These are phyloP conservation scores for Buathra laborator DNA, from an alignment of 2,888 invertebrate species.

Conservation along the genomic window DNA sequence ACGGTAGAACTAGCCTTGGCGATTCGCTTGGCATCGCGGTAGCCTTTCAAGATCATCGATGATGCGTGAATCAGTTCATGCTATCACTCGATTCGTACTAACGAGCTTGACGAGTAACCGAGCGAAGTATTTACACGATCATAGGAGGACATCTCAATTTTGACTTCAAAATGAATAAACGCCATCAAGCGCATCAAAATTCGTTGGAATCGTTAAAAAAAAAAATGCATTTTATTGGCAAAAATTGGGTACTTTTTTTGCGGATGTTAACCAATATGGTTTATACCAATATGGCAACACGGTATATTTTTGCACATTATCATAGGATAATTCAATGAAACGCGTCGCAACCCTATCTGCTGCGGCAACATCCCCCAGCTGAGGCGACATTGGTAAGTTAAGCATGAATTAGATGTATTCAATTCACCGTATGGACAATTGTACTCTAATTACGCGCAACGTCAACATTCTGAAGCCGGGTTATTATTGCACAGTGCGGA, in stretches of 20 bases:
- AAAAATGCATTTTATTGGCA: slow-evolving; percentile 18
- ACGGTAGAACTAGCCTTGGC: not conserved
- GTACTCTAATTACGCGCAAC: slow-evolving; percentile 55
- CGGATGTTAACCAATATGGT: slow-evolving; percentile 25
- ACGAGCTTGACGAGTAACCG: not conserved
- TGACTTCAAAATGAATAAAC: no score
- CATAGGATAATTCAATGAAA: slow-evolving; percentile 48
- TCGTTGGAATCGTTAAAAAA: not conserved
- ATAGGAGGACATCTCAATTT: not conserved
- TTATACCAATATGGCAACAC: slow-evolving; percentile 34
- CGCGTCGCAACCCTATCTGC: slow-evolving; percentile 13
- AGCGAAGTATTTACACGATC: not conserved
- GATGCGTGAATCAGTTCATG: slow-evolving; percentile 31
- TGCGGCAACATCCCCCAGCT: slow-evolving; percentile 35
- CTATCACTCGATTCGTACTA: not conserved
- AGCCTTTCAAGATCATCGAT: slow-evolving; percentile 35
- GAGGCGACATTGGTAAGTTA: slow-evolving; percentile 49
- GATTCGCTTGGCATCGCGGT: slow-evolving; percentile 9
- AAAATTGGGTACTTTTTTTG: not conserved
- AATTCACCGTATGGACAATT: slow-evolving; percentile 59
- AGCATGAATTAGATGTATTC: slow-evolving; percentile 57
- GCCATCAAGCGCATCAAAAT: not conserved
- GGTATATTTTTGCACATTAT: not conserved
- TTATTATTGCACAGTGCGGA: not conserved
- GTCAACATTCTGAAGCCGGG: slow-evolving; percentile 32